phyloP scores from a whole-genome alignment of 2,888 invertebrate species.

The Parapristionchus giblindavisi region DNA sequence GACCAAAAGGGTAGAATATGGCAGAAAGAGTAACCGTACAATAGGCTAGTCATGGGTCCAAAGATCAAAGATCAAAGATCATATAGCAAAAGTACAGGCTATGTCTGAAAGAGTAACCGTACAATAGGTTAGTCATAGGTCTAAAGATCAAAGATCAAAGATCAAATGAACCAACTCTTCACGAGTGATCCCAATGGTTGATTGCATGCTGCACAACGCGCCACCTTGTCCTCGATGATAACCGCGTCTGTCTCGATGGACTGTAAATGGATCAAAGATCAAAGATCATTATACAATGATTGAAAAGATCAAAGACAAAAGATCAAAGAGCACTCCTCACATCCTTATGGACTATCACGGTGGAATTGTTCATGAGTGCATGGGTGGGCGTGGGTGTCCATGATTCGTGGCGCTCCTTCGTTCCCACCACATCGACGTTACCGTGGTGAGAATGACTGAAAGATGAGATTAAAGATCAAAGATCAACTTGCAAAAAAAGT shows the following conservation, averaged over 20 bases:
- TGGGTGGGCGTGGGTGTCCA: conserved; percentile 9
- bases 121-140: too few relatives aligned
- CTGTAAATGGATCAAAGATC: background rate
- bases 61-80: too few relatives aligned
- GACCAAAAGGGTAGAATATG: too few relatives aligned
- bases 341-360: conserved; percentile 20
- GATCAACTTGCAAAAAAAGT: too few relatives aligned
- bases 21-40: too few relatives aligned
- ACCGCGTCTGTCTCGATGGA: too few relatives aligned
- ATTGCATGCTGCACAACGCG: conserved; percentile 44
- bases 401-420: conserved; percentile 20
- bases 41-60: too few relatives aligned
- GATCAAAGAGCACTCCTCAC: background rate
- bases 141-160: too few relatives aligned
- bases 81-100: too few relatives aligned
- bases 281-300: conserved; percentile 37
- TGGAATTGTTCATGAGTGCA: conserved; percentile 24
- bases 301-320: background rate
- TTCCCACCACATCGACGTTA: background rate
- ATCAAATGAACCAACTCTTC: conserved; percentile 36
- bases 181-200: conserved; percentile 43
- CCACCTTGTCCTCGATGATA: too few relatives aligned
- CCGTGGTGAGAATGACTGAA: conserved; percentile 33
- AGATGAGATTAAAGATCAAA: too few relatives aligned
- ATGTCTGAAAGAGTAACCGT: too few relatives aligned